These are phyloP conservation scores for Sialis fuliginosa DNA, from an alignment of 2,888 invertebrate species.

Conservation along the genomic window DNA sequence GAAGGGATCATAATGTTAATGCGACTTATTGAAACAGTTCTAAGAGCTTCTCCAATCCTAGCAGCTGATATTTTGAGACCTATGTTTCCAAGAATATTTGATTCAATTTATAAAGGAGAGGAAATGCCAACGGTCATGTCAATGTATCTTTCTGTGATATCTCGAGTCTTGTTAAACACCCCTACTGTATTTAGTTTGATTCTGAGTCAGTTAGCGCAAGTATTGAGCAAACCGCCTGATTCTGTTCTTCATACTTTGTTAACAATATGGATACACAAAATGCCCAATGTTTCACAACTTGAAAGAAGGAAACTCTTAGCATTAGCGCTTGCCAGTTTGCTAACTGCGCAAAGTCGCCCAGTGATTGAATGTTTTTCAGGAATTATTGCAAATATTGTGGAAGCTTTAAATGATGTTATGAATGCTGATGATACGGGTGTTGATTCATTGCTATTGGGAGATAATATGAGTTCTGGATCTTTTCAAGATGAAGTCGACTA, in stretches of 20 bases:
- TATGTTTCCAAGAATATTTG: slow-evolving; percentile 39
- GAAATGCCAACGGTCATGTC: slow-evolving; percentile 59
- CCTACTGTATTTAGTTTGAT: slow-evolving; percentile 45
- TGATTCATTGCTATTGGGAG: slow-evolving; percentile 23
- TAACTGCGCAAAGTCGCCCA: slow-evolving; percentile 48
- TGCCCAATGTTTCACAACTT: slow-evolving; percentile 58
- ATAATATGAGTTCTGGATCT: slow-evolving; percentile 22
- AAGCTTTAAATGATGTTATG: slow-evolving; percentile 65
- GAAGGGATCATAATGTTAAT: slow-evolving; percentile 58
- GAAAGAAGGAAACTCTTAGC: slow-evolving; percentile 59
- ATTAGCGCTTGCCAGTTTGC: slow-evolving; percentile 45
- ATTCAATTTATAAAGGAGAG: slow-evolving; percentile 45
- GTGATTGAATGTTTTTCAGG: slow-evolving; percentile 54
- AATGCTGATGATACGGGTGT: slow-evolving; percentile 39
- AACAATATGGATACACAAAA: slow-evolving; percentile 61
- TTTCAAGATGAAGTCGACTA: slow-evolving; percentile 32
- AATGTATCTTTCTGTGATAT: slow-evolving; percentile 58
- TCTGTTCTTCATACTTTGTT: slow-evolving; percentile 52
- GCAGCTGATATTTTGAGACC: slow-evolving; percentile 55
- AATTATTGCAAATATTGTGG: slow-evolving; percentile 55
- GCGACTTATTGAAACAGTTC: slow-evolving; percentile 55
- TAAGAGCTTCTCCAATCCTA: slow-evolving; percentile 53
- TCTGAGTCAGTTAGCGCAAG: slow-evolving; percentile 28
- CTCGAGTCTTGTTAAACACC: slow-evolving; percentile 57
- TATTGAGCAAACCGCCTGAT: slow-evolving; percentile 32